A percentile compares a stretch with the other conserved stretches of the same genome.
Evolutionary conservation across 2,113 vertebrate species (phyloP).

Genomic region (Toxotes chatareus): DNA sequence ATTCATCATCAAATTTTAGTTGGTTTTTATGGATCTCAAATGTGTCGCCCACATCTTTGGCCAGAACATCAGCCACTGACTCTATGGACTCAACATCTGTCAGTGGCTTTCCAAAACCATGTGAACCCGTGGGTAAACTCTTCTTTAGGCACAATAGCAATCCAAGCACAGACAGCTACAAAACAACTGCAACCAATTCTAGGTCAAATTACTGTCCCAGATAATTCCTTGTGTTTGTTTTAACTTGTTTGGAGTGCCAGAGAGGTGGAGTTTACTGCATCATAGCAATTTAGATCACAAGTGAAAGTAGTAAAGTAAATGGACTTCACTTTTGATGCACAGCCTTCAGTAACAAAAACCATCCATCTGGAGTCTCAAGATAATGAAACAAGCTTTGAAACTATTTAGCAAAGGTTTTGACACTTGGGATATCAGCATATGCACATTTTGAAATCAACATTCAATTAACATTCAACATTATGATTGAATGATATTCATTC

Average conservation of each 20-base stretch:
- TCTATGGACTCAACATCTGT: not conserved
- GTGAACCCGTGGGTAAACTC: not conserved
- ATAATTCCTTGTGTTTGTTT: constrained; percentile 38
- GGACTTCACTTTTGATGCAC: constrained; percentile 11
- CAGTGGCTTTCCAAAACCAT: not conserved
- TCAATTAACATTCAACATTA: constrained; percentile 25
- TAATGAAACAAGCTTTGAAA: constrained; percentile 24
- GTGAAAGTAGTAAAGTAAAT: constrained; percentile 17
- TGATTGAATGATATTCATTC: constrained; percentile 57
- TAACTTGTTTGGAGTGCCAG: not conserved
- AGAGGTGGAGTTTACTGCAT: constrained; percentile 29
- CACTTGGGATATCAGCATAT: not conserved
- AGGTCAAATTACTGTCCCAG: constrained; percentile 49
- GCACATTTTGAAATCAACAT: constrained; percentile 30
- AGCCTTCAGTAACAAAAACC: constrained; percentile 14
- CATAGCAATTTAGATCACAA: constrained; percentile 4
- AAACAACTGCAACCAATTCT: constrained; percentile 37
- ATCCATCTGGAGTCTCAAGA: constrained; percentile 37
- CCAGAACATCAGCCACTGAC: not conserved
- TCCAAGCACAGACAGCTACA: constrained; percentile 15
- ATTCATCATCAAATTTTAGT: not conserved
- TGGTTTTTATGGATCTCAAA: not conserved
- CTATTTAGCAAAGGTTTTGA: constrained; percentile 20
- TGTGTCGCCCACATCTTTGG: not conserved
- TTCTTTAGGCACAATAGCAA: not conserved